Evolutionary conservation across 2,888 invertebrate species (phyloP), one percentile per base, ranked within the genome.

Genomic region (Melangyna quadrimaculata): DNA sequence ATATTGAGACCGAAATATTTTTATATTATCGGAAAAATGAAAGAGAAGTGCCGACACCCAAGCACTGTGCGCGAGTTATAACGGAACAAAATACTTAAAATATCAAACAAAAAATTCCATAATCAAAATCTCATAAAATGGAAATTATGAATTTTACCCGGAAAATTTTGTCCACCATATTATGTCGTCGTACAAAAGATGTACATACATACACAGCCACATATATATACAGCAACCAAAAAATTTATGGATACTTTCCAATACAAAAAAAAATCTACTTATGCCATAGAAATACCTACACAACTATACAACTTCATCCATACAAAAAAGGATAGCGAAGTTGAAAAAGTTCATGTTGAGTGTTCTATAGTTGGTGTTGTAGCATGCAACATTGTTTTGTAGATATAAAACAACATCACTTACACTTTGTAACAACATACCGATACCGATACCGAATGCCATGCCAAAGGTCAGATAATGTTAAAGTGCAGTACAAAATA

Each of bases 81-180:
- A 19, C 55, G 55, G 40, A 70, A 70, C 27, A n/a, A 40, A 55
- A 27, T 55, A 57, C 35, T 40, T 37, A 32, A 35, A 14, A 37
- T 7, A 14, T 55, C 12, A 48, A 29, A 29, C 14, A 51, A 35
- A 40, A 57, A 70, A 51, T 24, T 72, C 32, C 37, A 35, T 86
- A 79, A 86, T 77, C 80, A 86, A 86, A 86, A 67, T 73, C 81
- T 73, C 81, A 57, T 86, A 81, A 86, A 86, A 80, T 80, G 67
- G 43, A 77, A 80, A 86, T 78, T 78, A 86, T 86, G 77, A 80
- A 80, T 86, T 86, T 77, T 81, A 71, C 70, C 51, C 71, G 71
- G 75, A 80, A 77, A 77, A 80, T 75, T 63, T 37, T 70, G 37
- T 67, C 63, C n/a, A 57, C 43, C 67, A 63, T 79, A 71, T 74